Base-by-base conservation (phyloP, 2,113 vertebrate species). In the Phylloscopus trochilus region DNA sequence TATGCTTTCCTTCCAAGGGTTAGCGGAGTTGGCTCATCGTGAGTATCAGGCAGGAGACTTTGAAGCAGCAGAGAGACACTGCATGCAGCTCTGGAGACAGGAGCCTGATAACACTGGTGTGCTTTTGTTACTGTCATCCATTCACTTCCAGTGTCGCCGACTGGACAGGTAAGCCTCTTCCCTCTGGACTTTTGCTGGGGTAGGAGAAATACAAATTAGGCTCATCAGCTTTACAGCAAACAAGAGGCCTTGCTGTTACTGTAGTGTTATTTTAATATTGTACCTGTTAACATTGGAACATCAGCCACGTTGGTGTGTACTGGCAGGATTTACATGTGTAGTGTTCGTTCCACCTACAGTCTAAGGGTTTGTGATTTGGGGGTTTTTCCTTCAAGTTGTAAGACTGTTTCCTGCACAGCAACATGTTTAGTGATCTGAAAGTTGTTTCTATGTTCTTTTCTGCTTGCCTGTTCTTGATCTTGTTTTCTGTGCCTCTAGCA, bases 1-100 rank as follows among this genome's bases (percentile, higher is more conserved):
- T 99, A 98, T 99, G 98, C 99, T 99, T 99, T 99, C 99, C 98
- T 99, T 99, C 99, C 99, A 99, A 99, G 99, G 99, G 98, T 99
- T 99, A 98, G 99, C 99, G 91, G 99, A 99, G 98, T 98, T 99
- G 99, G 99, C 99, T 97, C 99, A 99, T 97, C 99, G 99, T 74
- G 99, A 99, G 97, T 99, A 99, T 98, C 99, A 99, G 98, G 99
- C 99, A 81, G 99, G 99, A 64, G 99, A 99, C 97, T 99, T 99
- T 97, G 99, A 99, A 98, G 99, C 99, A 84, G 99, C 99, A 63
- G 99, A 99, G 97, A 99, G 99, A 95, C 99, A 99, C 98, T 99
- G 99, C 98, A 99, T 99, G 99, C 99, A 99, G 96, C 98, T 99
- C 75, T 99, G 99, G 99, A 98, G 99, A 82, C 99, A 99, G 97